Evolutionary conservation across 2,797 vertebrate genomes (phyloP).

Genomic region (Synaphobranchus kaupii): DNA sequence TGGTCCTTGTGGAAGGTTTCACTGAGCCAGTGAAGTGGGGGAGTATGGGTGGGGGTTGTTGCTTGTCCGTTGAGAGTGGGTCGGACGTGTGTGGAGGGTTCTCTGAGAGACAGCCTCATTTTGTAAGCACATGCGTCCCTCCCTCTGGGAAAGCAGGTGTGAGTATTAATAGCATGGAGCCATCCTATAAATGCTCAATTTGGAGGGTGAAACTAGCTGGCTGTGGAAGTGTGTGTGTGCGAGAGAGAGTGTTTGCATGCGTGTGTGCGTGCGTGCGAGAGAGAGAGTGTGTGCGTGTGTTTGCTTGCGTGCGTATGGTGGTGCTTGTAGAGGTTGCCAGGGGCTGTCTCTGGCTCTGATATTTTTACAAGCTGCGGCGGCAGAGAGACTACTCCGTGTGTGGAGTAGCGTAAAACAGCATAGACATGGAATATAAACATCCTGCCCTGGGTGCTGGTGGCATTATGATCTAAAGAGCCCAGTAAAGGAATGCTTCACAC

Average conservation of each 20-base stretch:
- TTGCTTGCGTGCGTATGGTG: conserved; percentile 43
- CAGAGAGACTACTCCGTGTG: neutral
- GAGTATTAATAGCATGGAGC: neutral
- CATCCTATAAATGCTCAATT: neutral
- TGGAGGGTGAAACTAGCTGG: neutral
- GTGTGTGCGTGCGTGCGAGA: neutral
- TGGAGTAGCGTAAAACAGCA: neutral
- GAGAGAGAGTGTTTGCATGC: neutral
- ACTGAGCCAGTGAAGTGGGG: neutral
- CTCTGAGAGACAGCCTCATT: no score
- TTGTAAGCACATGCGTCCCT: neutral
- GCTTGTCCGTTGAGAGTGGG: neutral
- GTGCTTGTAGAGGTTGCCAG: conserved; percentile 42
- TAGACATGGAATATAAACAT: neutral
- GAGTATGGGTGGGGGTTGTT: neutral
- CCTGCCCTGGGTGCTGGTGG: neutral
- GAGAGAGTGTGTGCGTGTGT: neutral
- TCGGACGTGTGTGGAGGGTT: neutral
- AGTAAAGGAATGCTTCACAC: neutral
- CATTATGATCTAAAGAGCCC: neutral
- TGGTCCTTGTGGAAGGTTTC: neutral
- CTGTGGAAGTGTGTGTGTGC: neutral
- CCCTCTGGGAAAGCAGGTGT: conserved; percentile 10
- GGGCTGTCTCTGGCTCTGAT: conserved; percentile 13
- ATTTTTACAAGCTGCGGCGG: neutral